Conservation (phyloP, 1,140 invertebrate genomes). For the Bicyclus anynana region DNA sequence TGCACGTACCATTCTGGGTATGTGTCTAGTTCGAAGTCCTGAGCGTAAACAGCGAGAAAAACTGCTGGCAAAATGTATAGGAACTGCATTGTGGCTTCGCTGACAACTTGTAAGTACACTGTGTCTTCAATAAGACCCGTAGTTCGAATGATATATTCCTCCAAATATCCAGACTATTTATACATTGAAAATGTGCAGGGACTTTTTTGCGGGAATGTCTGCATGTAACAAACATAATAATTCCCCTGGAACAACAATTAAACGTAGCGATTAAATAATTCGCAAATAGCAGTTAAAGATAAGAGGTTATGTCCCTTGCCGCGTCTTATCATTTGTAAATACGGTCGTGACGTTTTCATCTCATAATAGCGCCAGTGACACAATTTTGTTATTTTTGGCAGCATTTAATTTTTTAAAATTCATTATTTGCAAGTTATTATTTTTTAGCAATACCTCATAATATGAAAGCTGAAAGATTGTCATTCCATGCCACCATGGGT, state of each 20-base stretch:
- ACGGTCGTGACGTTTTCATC: neutral
- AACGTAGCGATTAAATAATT: neutral
- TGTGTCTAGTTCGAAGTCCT: conserved; percentile 17
- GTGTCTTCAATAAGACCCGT: too few relatives aligned
- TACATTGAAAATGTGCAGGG: neutral
- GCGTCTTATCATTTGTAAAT: neutral
- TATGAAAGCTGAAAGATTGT: too few relatives aligned
- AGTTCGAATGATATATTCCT: neutral
- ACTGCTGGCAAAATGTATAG: conserved; percentile 4
- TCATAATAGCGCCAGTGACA: neutral
- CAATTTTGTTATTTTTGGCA: neutral
- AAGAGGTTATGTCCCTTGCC: conserved; percentile 1
- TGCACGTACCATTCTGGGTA: conserved; percentile 38
- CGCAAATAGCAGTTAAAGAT: conserved; percentile 1
- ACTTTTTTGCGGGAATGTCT: neutral
- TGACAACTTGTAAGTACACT: neutral
- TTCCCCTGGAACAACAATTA: neutral
- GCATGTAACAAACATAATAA: neutral
- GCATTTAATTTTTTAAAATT: too few relatives aligned
- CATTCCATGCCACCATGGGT: too few relatives aligned
- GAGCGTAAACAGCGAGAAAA: conserved; percentile 5
- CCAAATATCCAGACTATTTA: neutral
- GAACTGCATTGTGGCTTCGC: conserved; percentile 11
- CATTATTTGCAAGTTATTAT: too few relatives aligned
- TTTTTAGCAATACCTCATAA: too few relatives aligned